These are phyloP conservation scores for Heliocidaris erythrogramma DNA, from an alignment of 35 echinoderm and acorn worm genomes.

Conservation along the genomic window DNA sequence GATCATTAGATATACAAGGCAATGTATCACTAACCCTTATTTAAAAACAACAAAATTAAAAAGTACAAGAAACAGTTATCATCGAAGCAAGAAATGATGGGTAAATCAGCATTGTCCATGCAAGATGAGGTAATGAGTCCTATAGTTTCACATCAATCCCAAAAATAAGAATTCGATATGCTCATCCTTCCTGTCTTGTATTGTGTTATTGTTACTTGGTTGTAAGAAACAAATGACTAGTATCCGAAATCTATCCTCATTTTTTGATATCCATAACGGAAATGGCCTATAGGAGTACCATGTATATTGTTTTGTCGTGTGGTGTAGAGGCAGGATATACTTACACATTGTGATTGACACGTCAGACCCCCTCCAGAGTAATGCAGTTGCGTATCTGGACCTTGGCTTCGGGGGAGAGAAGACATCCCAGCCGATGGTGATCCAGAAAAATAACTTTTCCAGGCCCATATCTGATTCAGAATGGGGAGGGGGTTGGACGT, in stretches of 20 bases:
- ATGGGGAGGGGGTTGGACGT: too few species aligned
- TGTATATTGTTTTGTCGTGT: too few species aligned
- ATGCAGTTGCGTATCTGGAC: too few species aligned
- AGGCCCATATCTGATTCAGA: too few species aligned
- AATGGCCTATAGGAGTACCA: too few species aligned
- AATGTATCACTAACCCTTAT: not conserved
- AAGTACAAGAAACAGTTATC: too few species aligned
- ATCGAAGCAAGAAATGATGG: not conserved
- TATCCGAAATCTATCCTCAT: not conserved
- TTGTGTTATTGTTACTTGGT: not conserved
- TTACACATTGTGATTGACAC: too few species aligned
- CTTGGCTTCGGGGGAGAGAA: too few species aligned
- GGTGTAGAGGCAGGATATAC: too few species aligned
- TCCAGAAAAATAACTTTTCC: too few species aligned
- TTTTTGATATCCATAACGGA: not conserved
- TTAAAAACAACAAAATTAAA: not conserved
- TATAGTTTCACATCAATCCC: not conserved
- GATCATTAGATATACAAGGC: not conserved
- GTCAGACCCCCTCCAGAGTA: too few species aligned
- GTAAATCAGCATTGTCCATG: not conserved
- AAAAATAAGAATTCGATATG: not conserved
- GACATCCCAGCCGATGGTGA: too few species aligned
- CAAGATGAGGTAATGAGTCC: not conserved
- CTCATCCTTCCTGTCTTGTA: not conserved
- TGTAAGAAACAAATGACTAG: not conserved